Base-by-base conservation (phyloP, 2,888 invertebrate species). In the Campoplex nolae region DNA sequence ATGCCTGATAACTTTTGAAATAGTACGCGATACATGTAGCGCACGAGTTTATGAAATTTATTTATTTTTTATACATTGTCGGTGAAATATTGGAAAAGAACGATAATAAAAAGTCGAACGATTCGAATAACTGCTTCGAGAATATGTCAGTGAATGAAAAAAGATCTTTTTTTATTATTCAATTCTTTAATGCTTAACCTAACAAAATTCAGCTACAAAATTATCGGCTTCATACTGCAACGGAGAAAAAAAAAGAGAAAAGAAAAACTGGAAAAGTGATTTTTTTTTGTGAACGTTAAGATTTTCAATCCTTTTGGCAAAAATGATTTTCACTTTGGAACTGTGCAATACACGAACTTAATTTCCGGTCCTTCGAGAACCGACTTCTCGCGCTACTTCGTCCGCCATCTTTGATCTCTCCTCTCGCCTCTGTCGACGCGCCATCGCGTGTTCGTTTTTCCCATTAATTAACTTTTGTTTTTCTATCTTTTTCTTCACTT, bases 1-100 rank as follows among this genome's bases (percentile, higher is more conserved):
- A 83, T 83, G 32, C 54, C 73, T 77, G 71, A 77, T 78, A 35
- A 38, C 71, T 62, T 83, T 65, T 32, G 13, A 3, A 42, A 28
- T 13, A 32, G 11, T 56, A n/a, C 38, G 38, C 32, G n/a, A 45
- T 45, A 67, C 32, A 75, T 6, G 56, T 74, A 42, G 13, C 45
- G 9, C n/a, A 28, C 8, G 16, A 35, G 16, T 32, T 16, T 32
- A 6, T 32, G 6, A 32, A 32, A 62, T 62, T 62, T 16, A 62
- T 62, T 62, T 62, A 32, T 32, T 16, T 62, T 32, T 32, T 28
- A 32, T 3, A 32, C 16, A 62, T 62, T 62, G 23, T 28, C 3
- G 4, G 4, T 13, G 28, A 58, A 58, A 58, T 58, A 58, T 28
- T 58, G 2, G 13, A 28, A 1, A 58, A 58, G 3, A 2, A 58